These are phyloP conservation scores for Aphrocallistes beatrix DNA, from an alignment of 37 sponge, comb jelly and placozoan species.

Conservation along the genomic window DNA sequence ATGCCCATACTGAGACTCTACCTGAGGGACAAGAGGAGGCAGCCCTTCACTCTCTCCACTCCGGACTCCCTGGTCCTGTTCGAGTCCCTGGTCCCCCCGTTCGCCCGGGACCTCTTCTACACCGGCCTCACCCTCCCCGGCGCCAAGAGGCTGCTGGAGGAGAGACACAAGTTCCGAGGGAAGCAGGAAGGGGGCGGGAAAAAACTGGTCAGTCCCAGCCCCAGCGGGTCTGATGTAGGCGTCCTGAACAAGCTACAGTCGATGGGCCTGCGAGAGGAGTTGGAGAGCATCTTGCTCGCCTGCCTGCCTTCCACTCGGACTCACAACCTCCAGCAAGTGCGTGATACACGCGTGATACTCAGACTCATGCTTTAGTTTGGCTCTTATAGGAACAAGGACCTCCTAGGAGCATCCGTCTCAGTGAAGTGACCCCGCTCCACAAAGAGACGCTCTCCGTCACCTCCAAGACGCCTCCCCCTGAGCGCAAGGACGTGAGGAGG, in stretches of 20 bases:
- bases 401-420: background rate
- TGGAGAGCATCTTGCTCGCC: background rate
- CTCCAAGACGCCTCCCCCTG: background rate
- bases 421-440: background rate
- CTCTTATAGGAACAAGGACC: background rate
- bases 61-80: background rate
- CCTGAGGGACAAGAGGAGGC: slow-evolving; percentile 41
- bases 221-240: background rate
- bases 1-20: slow-evolving; percentile 40
- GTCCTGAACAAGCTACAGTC: background rate
- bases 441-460: background rate
- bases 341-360: background rate
- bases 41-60: background rate
- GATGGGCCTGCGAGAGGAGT: background rate
- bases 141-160: slow-evolving; percentile 35
- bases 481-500: background rate
- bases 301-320: background rate
- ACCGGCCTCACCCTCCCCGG: background rate
- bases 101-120: background rate
- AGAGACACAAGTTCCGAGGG: background rate
- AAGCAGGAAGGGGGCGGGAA: background rate
- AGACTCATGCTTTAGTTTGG: too few relatives aligned
- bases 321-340: background rate
- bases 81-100: background rate
- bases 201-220: background rate